Evolutionary conservation across 23 tunicate genomes (phyloP).

Genomic region (Phallusia fumigata): DNA sequence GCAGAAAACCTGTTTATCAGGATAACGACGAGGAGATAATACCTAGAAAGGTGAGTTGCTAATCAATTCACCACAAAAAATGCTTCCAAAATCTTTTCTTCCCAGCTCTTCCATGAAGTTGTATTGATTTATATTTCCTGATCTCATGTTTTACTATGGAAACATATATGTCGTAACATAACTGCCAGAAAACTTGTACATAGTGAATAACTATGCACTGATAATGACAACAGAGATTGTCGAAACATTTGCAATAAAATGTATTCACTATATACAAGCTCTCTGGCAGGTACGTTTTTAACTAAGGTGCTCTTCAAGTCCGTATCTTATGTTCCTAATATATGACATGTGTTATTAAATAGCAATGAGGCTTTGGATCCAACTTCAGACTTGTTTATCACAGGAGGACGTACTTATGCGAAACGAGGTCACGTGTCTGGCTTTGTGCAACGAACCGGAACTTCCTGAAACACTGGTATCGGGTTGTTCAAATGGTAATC

Average conservation of each 20-base stretch:
- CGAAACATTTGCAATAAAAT: no score
- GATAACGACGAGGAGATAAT: slow-evolving; percentile 24
- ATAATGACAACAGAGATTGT: no score
- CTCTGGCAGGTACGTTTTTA: no score
- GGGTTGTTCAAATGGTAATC: slow-evolving; percentile 81
- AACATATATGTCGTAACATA: no score
- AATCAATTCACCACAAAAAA: background rate
- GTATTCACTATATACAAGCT: no score
- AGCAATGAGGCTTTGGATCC: background rate
- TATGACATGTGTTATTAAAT: background rate
- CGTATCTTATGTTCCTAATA: no score
- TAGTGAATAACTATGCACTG: no score
- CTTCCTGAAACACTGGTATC: slow-evolving; percentile 27
- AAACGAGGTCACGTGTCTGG: slow-evolving; percentile 57
- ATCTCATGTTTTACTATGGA: background rate
- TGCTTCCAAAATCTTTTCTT: background rate
- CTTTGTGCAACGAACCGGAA: slow-evolving; percentile 14
- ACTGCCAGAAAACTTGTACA: no score
- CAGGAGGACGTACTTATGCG: slow-evolving; percentile 60
- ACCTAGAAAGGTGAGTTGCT: slow-evolving; percentile 19
- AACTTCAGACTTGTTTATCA: background rate
- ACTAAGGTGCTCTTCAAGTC: no score
- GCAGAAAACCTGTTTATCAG: slow-evolving; percentile 4
- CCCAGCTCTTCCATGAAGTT: background rate
- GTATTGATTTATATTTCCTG: background rate